A percentile compares a stretch with the other conserved stretches of the same genome.
phyloP scores from a whole-genome alignment of 2,888 invertebrate genomes.

The Rhamnusium bicolor region DNA sequence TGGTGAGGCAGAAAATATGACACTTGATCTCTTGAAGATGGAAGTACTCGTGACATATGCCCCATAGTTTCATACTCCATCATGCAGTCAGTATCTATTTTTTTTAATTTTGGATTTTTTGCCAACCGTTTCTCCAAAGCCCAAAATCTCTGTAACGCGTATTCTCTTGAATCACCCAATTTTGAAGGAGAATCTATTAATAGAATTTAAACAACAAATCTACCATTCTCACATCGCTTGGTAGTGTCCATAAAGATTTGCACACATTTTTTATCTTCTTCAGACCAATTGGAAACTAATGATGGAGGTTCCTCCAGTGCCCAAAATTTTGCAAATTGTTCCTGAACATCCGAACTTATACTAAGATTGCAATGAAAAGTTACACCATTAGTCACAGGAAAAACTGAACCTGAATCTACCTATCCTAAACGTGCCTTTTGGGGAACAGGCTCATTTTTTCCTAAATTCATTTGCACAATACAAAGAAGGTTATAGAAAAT shows the following conservation, averaged over 20 bases:
- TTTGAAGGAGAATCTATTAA: no score
- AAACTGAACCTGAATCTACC: background rate
- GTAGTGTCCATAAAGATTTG: no score
- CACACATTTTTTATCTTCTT: no score
- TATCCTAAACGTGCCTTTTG: slow-evolving; percentile 15
- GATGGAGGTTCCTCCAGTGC: slow-evolving; percentile 33
- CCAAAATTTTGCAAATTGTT: slow-evolving; percentile 33
- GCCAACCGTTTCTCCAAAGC: no score
- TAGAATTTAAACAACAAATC: no score
- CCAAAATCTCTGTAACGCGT: no score
- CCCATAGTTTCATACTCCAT: slow-evolving; percentile 8
- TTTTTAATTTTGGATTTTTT: slow-evolving; percentile 21
- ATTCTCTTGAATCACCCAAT: no score
- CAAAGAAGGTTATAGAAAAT: slow-evolving; percentile 17
- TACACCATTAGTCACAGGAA: background rate
- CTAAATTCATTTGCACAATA: slow-evolving; percentile 16
- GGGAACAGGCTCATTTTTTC: slow-evolving; percentile 14
- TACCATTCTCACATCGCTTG: no score
- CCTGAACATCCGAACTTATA: slow-evolving; percentile 13
- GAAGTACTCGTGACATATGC: background rate
- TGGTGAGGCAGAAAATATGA: slow-evolving; percentile 35
- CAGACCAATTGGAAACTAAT: slow-evolving; percentile 8
- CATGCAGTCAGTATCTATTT: slow-evolving; percentile 20
- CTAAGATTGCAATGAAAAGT: slow-evolving; percentile 11
- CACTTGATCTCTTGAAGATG: background rate